Conservation (phyloP, 2,888 invertebrate species). For the Charanyca ferruginea region DNA sequence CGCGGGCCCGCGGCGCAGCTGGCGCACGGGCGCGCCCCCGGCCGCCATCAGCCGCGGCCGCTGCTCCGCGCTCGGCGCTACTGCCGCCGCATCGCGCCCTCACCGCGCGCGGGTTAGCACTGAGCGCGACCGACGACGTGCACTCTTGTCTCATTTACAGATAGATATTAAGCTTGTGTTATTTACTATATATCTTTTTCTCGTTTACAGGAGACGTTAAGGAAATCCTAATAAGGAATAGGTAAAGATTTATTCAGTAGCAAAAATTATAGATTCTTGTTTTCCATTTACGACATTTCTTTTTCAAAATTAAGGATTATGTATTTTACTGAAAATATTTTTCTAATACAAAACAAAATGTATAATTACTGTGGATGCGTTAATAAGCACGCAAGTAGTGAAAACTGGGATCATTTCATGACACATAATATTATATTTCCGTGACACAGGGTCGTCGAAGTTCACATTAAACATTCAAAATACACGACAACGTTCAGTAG, state of each 20-base stretch:
- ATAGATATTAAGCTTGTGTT: not conserved
- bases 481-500: not conserved
- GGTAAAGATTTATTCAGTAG: not conserved
- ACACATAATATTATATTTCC: constrained; percentile 32
- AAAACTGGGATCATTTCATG: constrained; percentile 19
- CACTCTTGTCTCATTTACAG: constrained; percentile 13
- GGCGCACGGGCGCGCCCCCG: constrained; percentile 82
- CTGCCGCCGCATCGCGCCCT: constrained; percentile 35
- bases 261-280: not conserved
- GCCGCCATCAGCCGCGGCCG: constrained; percentile 69
- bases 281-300: not conserved
- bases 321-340: constrained; percentile 3
- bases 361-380: constrained; percentile 36
- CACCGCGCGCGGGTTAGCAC: not conserved
- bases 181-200: not conserved
- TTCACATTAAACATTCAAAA: constrained; percentile 43
- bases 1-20: constrained; percentile 97
- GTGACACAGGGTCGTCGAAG: constrained; percentile 9
- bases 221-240: not conserved
- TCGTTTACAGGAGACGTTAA: not conserved
- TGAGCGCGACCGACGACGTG: too few relatives aligned
- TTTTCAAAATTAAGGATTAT: too few relatives aligned
- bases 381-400: constrained; percentile 3
- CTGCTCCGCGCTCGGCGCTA: constrained; percentile 33
- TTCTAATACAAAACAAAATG: constrained; percentile 3